Percentiles rank a stretch among this genome's conserved stretches.
phyloP scores from a whole-genome alignment of 2,888 invertebrate species.

The Nymphalis c-album region DNA sequence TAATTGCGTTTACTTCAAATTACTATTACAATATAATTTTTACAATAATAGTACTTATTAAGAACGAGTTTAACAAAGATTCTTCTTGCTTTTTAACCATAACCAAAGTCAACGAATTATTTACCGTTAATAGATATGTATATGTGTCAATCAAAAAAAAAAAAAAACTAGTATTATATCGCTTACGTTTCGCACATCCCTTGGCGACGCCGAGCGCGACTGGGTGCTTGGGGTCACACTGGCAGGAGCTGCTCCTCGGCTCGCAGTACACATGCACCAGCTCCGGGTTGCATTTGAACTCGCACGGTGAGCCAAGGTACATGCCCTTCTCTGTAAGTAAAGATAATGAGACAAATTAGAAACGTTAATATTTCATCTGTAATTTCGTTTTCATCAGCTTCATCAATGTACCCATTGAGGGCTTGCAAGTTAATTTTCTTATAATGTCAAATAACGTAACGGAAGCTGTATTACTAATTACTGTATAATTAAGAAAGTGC shows the following conservation, averaged over 20 bases:
- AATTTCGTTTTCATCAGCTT: too few species aligned
- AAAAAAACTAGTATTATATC: slow-evolving; percentile 4
- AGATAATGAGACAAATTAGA: neutral
- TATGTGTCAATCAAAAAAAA: too few species aligned
- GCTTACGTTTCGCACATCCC: slow-evolving; percentile 93
- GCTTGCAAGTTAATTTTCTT: too few species aligned
- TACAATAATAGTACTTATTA: neutral
- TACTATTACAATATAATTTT: neutral
- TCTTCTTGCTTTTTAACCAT: too few species aligned
- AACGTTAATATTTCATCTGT: too few species aligned
- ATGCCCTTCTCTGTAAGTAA: slow-evolving; percentile 85
- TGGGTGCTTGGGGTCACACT: slow-evolving; percentile 91
- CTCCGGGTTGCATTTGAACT: slow-evolving; percentile 86
- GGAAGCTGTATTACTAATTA: too few species aligned
- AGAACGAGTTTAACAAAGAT: too few species aligned
- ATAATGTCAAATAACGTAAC: too few species aligned
- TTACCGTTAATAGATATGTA: too few species aligned
- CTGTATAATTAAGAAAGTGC: too few species aligned
- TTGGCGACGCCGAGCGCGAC: slow-evolving; percentile 88
- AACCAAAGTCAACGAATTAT: too few species aligned
- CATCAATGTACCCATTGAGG: too few species aligned
- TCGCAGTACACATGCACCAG: slow-evolving; percentile 90
- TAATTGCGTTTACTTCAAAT: neutral
- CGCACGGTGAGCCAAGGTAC: slow-evolving; percentile 90
- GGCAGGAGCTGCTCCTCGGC: slow-evolving; percentile 84